Conservation (phyloP, 1,140 invertebrate genomes). For the Steinernema khuongi region DNA sequence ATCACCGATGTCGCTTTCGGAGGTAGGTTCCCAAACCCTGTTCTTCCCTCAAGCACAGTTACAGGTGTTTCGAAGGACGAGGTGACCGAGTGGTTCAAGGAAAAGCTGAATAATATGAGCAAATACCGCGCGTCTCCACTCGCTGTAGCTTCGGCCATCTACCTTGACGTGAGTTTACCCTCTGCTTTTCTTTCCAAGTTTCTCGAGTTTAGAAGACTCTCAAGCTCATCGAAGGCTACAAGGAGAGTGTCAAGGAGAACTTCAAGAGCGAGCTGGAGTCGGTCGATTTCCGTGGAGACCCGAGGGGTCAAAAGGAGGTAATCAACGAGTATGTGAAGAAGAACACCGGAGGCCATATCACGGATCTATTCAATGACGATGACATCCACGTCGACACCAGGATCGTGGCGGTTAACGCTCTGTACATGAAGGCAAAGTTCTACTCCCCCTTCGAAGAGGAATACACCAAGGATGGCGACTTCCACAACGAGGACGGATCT, state of each 20-base stretch:
- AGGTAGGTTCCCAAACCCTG: too few species aligned
- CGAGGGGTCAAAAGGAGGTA: background rate
- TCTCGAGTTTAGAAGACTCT: background rate
- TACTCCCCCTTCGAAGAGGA: background rate
- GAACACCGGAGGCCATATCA: background rate
- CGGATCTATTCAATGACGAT: background rate
- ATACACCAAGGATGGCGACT: background rate
- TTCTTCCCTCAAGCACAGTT: too few species aligned
- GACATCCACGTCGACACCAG: background rate
- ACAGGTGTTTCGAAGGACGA: background rate
- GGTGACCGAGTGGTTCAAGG: background rate
- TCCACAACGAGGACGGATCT: background rate
- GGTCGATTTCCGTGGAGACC: background rate
- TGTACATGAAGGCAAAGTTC: background rate
- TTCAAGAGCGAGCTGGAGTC: background rate
- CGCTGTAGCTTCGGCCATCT: background rate
- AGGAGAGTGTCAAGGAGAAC: background rate
- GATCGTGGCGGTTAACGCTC: background rate
- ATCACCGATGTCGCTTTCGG: background rate
- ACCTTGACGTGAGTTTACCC: background rate
- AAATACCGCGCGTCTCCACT: background rate
- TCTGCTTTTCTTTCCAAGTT: too few species aligned
- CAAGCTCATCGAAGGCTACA: background rate
- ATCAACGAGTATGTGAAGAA: background rate
- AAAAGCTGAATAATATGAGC: background rate